Evolutionary conservation across 1,140 invertebrate genomes (phyloP), one percentile per base, ranked within the genome.

Genomic region (Heliothis virescens): DNA sequence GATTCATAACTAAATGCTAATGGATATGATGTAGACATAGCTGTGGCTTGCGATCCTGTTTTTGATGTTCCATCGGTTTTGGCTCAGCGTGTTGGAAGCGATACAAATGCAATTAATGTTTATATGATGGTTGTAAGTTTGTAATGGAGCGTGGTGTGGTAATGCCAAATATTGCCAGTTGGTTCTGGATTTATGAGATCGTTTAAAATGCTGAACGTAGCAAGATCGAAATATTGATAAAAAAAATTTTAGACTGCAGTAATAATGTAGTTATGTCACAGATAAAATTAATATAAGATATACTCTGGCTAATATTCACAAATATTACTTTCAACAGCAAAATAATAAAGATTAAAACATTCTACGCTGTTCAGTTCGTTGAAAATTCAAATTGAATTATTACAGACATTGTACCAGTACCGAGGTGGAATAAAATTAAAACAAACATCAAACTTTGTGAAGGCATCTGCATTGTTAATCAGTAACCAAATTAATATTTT

Each of bases 1-100:
- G 90, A 90, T 92, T 90, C 85, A 87, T 87, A 92, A 85, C 67
- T 53, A 53, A 71, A 71, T 71, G 67, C 67, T 71, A 71, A 71
- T 71, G 47, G 18, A 50, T 26, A 71, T 71, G 21, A 71, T 71
- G 48, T 52, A 12, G 10, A 41, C 12, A 21, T 29, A 48, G n/a
- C 53, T 63, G 62, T 41, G 34, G 60, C 2, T 34, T 11, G 10
- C 18, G 48, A 15, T 52, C 18, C 34, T 52, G 48, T 71, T 71
- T 52, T 71, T 71, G 48, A 71, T 71, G 13, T 26, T 53, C 15
- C 18, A 48, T 67, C 18, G 63, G 10, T 67, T 48, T 48, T 67
- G 63, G 41, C 16, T 48, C 41, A 60, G 4, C 11, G 57, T 29
- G 57, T 60, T 60, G 57, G 57, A 29, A 12, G 12, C 13, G 57